Evolutionary conservation across 2,797 vertebrate genomes (phyloP), one percentile per base, ranked within the genome.

Genomic region (Pempheris klunzingeri): DNA sequence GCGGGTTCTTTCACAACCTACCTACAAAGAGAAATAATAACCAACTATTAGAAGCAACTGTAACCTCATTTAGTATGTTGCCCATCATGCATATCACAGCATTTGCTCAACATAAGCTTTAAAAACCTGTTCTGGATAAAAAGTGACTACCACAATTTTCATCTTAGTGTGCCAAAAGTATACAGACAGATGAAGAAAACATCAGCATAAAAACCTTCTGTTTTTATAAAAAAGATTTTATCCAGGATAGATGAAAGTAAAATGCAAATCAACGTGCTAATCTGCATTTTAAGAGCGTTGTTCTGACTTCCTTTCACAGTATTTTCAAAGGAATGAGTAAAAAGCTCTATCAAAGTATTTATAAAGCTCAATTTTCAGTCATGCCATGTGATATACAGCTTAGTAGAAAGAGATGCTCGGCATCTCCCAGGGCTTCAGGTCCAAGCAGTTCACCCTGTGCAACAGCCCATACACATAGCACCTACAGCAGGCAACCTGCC

Each of bases 211-310:
- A 50, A 74, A n/a, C 4, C 4, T 26, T 55, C 7, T 54, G 10
- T 12, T 5, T 20, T 26, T n/a, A n/a, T n/a, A n/a, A n/a, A n/a
- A n/a, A n/a, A n/a, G n/a, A n/a, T n/a, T 65, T 39, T 7, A 58
- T 24, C 44, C n/a, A 24, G 36, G 18, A 71, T 34, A 5, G 38
- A 63, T 13, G 2, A 38, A 71, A 43, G 20, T 18, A 59, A 32
- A 1, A 11, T 50, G 24, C 7, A 18, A 26, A 22, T 50, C 5
- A 67, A 50, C 15, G 0, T 18, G 8, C 49, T 78, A 61, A 62
- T 80, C 53, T 82, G 44, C 38, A 44, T 75, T 75, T 78, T 55
- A 58, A 65, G n/a, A 8, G 4, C 32, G 28, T 10, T 52, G 34
- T 24, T 22, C 38, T 26, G 47, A 8, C 57, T 82, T 80, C 24